Evolutionary conservation across 2,113 vertebrate species (phyloP).

Genomic region (Sander vitreus): DNA sequence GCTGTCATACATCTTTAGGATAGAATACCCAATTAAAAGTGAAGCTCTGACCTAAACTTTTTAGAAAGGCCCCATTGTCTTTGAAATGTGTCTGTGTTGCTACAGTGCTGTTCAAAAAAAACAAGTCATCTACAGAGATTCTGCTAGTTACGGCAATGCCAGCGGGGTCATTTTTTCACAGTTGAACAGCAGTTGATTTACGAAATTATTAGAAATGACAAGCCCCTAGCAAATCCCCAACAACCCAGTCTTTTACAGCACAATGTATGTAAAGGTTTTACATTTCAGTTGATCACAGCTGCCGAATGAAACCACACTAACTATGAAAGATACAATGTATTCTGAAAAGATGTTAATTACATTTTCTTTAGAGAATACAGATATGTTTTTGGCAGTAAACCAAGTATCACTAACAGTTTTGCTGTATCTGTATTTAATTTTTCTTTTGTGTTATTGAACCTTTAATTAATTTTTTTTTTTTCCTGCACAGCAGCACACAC

Average conservation of each 20-base stretch:
- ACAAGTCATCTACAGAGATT: too few relatives aligned
- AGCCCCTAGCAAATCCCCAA: neutral
- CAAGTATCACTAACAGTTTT: neutral
- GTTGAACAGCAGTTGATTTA: slow-evolving; percentile 2
- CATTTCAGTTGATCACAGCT: neutral
- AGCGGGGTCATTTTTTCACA: slow-evolving; percentile 11
- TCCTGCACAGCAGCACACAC: neutral
- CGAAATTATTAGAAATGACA: neutral
- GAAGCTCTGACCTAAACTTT: neutral
- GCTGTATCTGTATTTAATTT: neutral
- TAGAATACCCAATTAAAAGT: neutral
- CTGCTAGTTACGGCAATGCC: neutral
- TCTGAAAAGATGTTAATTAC: neutral
- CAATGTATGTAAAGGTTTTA: neutral
- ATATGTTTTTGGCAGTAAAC: neutral
- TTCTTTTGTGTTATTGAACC: neutral
- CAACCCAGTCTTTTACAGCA: neutral
- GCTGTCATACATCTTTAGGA: neutral
- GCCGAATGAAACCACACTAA: neutral
- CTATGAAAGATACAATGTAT: neutral
- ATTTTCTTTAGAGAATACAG: neutral
- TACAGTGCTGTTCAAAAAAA: neutral
- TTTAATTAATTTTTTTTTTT: neutral
- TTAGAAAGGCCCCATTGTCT: neutral
- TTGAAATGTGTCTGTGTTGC: neutral